Percentiles rank a stretch among this genome's conserved stretches.
These are phyloP conservation scores for Tuberolachnus salignus DNA, from an alignment of 2,888 invertebrate genomes.

Conservation along the genomic window DNA sequence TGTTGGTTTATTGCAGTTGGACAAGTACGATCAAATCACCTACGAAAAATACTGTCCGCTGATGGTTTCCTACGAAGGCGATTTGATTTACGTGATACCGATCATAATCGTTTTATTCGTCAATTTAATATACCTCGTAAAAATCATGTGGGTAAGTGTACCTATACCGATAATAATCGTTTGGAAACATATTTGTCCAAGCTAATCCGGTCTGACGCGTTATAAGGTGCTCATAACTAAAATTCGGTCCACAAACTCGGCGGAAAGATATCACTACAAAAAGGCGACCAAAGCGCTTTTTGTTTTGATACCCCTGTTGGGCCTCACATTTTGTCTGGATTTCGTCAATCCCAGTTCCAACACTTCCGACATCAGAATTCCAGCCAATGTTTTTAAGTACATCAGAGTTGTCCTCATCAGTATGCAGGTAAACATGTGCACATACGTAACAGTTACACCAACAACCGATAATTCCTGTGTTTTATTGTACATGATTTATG, in stretches of 20 bases:
- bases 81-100: constrained; percentile 54
- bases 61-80: constrained; percentile 37
- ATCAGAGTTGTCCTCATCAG: constrained; percentile 82
- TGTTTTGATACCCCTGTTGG: constrained; percentile 88
- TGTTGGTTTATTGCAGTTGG: constrained; percentile 7
- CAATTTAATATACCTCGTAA: constrained; percentile 80
- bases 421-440: constrained; percentile 74
- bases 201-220: too few relatives aligned
- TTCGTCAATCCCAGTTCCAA: constrained; percentile 83
- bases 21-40: constrained; percentile 31
- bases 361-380: constrained; percentile 65
- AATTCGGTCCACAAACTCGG: constrained; percentile 84
- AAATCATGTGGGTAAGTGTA: constrained; percentile 60
- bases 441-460: not conserved
- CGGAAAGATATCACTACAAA: constrained; percentile 87
- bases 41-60: constrained; percentile 32
- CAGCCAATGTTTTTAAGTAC: constrained; percentile 78
- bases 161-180: too few relatives aligned
- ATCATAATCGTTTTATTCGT: constrained; percentile 72
- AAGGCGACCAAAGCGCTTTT: constrained; percentile 90
- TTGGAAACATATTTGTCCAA: too few relatives aligned
- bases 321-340: constrained; percentile 87
- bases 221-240: constrained; percentile 87
- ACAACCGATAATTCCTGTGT: too few relatives aligned
- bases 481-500: too few relatives aligned